phyloP scores from a whole-genome alignment of 2,888 invertebrate genomes.

The Metacarcinus magister region DNA sequence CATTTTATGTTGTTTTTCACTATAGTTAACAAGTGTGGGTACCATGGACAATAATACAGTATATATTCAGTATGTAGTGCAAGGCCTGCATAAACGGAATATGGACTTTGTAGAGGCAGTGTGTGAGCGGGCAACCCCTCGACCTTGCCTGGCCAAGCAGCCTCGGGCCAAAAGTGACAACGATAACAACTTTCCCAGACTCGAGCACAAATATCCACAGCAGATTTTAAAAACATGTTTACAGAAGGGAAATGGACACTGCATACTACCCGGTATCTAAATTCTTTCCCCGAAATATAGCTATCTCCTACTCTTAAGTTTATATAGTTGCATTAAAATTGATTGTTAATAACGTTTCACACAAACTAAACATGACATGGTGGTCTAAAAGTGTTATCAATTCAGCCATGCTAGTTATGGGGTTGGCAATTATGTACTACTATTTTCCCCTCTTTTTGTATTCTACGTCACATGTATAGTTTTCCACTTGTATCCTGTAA shows the following conservation, averaged over 20 bases:
- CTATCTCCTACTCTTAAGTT: too few relatives aligned
- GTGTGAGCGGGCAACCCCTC: background rate
- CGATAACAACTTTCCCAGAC: constrained; percentile 53
- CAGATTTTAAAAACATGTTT: constrained; percentile 53
- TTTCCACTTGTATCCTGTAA: too few relatives aligned
- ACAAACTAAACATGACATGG: too few relatives aligned
- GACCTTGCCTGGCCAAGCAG: constrained; percentile 45
- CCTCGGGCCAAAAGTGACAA: constrained; percentile 32
- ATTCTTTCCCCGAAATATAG: background rate
- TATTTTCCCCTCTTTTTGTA: too few relatives aligned
- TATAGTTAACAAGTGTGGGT: background rate
- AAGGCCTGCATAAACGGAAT: background rate
- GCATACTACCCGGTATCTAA: background rate
- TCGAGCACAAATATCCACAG: constrained; percentile 31
- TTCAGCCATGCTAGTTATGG: too few relatives aligned
- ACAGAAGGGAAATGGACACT: background rate
- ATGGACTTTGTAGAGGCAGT: background rate
- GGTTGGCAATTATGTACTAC: too few relatives aligned
- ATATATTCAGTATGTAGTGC: background rate
- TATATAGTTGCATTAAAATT: too few relatives aligned
- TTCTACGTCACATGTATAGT: too few relatives aligned
- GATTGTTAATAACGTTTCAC: too few relatives aligned
- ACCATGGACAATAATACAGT: background rate
- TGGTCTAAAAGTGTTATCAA: too few relatives aligned
- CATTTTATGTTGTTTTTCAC: background rate